phyloP scores from a whole-genome alignment of 1,140 invertebrate genomes.

The Halesus radiatus region DNA sequence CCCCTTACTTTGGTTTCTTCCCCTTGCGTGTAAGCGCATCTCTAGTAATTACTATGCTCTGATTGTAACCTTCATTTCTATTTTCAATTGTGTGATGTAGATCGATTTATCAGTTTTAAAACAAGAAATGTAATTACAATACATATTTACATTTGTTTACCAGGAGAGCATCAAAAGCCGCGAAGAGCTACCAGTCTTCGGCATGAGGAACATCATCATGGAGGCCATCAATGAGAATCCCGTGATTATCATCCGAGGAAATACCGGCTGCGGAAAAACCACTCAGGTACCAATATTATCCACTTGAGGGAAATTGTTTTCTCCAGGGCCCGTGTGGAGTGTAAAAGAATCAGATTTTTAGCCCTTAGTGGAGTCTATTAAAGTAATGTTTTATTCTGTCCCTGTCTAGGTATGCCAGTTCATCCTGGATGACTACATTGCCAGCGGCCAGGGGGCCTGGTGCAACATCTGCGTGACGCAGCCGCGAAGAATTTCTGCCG shows the following conservation, averaged over 20 bases:
- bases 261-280: constrained; percentile 94
- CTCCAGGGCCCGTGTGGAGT: too few relatives aligned
- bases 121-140: too few relatives aligned
- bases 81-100: too few relatives aligned
- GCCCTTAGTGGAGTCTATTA: too few relatives aligned
- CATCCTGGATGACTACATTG: constrained; percentile 94
- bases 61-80: too few relatives aligned
- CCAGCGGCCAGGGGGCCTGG: constrained; percentile 85
- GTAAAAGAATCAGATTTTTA: too few relatives aligned
- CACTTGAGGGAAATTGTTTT: too few relatives aligned
- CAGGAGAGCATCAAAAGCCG: constrained; percentile 80
- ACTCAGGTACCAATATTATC: constrained; percentile 70
- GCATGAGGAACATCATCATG: constrained; percentile 83
- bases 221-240: constrained; percentile 87
- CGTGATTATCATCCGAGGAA: constrained; percentile 90
- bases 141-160: neutral
- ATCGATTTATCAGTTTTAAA: too few relatives aligned
- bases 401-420: constrained; percentile 86
- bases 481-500: constrained; percentile 93
- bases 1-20: too few relatives aligned
- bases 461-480: constrained; percentile 94
- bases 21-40: too few relatives aligned
- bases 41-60: too few relatives aligned
- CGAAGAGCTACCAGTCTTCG: constrained; percentile 81
- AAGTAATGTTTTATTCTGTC: neutral